Evolutionary conservation across 2,113 vertebrate genomes (phyloP).

Genomic region (Motacilla tschutschensis): DNA sequence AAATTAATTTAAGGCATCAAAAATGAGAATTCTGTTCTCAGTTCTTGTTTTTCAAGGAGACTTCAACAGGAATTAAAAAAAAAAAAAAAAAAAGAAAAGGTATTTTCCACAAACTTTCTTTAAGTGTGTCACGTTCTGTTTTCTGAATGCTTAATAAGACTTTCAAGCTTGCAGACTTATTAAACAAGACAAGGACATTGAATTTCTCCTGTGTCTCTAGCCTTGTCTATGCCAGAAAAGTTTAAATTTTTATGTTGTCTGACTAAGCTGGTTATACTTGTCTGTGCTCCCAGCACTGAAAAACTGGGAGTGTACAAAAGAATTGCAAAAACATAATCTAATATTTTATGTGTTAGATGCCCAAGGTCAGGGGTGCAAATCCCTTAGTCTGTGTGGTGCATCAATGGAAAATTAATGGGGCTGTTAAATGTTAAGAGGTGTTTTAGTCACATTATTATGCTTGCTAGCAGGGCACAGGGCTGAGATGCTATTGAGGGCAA

Average conservation of each 20-base stretch:
- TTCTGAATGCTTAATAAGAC: constrained; percentile 35
- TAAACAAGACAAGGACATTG: constrained; percentile 48
- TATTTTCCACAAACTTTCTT: background rate
- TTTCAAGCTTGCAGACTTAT: constrained; percentile 23
- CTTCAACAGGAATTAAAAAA: background rate
- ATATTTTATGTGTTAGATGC: constrained; percentile 9
- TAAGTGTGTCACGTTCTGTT: constrained; percentile 1
- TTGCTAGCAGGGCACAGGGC: background rate
- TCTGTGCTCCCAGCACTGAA: background rate
- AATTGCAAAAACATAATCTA: constrained; percentile 6
- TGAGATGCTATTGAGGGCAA: background rate
- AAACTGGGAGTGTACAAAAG: background rate
- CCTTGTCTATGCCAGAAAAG: background rate
- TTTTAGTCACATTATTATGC: background rate
- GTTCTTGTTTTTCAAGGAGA: background rate
- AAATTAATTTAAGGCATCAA: background rate
- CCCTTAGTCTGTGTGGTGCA: background rate
- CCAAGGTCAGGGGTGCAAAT: constrained; percentile 47
- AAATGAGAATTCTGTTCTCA: background rate
- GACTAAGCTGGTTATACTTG: background rate
- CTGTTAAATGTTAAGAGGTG: constrained; percentile 41
- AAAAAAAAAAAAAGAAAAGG: background rate
- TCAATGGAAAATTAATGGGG: constrained; percentile 35
- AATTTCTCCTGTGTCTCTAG: constrained; percentile 10
- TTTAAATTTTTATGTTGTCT: constrained; percentile 51